A percentile compares a stretch with the other conserved stretches of the same genome.
Evolutionary conservation across 2,797 vertebrate genomes (phyloP).

Genomic region (Chrosomus eos): DNA sequence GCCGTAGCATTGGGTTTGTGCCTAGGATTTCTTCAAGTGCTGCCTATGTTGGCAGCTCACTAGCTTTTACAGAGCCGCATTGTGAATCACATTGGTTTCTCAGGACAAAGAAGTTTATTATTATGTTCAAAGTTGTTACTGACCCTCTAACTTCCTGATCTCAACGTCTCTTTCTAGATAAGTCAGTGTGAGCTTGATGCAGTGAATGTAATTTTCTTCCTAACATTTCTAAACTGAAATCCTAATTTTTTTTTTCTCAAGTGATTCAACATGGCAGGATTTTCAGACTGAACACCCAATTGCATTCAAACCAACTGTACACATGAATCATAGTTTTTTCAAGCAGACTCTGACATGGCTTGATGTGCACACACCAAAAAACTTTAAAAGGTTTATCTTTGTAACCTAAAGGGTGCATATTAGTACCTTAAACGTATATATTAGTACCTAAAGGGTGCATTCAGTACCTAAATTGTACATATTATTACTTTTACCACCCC

Average conservation of each 20-base stretch:
- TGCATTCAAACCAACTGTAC: constrained; percentile 2
- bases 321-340: not conserved
- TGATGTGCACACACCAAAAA: not conserved
- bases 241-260: not conserved
- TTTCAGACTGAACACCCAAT: not conserved
- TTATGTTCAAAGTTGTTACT: not conserved
- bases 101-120: not conserved
- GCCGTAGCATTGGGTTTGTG: not conserved
- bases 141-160: not conserved
- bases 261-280: not conserved
- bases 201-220: not conserved
- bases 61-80: constrained; percentile 12
- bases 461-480: not conserved
- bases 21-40: constrained; percentile 7
- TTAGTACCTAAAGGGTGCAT: not conserved
- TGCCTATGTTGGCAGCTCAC: constrained; percentile 7
- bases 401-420: not conserved
- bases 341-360: not conserved
- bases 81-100: not conserved
- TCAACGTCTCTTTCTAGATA: not conserved
- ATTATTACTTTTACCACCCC: not conserved
- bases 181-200: not conserved
- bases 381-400: not conserved
- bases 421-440: not conserved
- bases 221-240: not conserved